Evolutionary conservation across 2,113 vertebrate species (phyloP), one percentile per base, ranked within the genome.

Genomic region (Pyrgilauda ruficollis): DNA sequence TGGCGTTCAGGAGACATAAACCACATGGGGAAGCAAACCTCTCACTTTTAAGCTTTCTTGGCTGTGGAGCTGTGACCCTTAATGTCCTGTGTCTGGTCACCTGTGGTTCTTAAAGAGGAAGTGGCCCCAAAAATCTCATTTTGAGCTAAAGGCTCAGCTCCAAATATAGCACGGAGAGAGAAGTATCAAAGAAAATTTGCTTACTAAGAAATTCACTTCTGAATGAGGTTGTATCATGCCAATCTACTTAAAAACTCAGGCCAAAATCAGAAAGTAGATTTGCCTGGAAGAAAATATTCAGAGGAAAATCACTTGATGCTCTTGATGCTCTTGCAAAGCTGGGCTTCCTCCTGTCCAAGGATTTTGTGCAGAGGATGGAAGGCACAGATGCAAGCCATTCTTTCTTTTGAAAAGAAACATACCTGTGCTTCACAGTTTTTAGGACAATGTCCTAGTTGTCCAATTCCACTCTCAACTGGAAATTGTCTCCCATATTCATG

Each of bases 351-450:
- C 7, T 58, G 28, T 58, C 43, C 63, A 35, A 87, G 26, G 28
- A 46, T 73, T 58, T n/a, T 77, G 37, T 26, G 22, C 14, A 35
- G 35, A 67, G 49, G 28, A 15, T 53, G 12, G 50, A 87, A 90
- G 50, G 14, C 18, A 43, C 26, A 53, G 1, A 0, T 44, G 1
- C 33, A 69, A 76, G 28, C 24, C 5, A 0, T 44, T 81, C 7
- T 49, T 87, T 70, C 18, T 11, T 8, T 14, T 72, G 24, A 72
- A 15, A 59, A 6, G 27, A 87, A 56, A 72, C 1, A 3, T 4
- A 37, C 17, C 13, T 81, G 67, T 52, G 19, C 22, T 90, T 92
- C 27, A 33, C 13, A 49, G 21, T n/a, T 84, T 77, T 84, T 44
- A 72, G 41, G 30, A 58, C 30, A 10, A 5, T 12, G 13, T 47